Evolutionary conservation across 2,888 invertebrate genomes (phyloP), one percentile per base, ranked within the genome.

Genomic region (Thymelicus sylvestris): DNA sequence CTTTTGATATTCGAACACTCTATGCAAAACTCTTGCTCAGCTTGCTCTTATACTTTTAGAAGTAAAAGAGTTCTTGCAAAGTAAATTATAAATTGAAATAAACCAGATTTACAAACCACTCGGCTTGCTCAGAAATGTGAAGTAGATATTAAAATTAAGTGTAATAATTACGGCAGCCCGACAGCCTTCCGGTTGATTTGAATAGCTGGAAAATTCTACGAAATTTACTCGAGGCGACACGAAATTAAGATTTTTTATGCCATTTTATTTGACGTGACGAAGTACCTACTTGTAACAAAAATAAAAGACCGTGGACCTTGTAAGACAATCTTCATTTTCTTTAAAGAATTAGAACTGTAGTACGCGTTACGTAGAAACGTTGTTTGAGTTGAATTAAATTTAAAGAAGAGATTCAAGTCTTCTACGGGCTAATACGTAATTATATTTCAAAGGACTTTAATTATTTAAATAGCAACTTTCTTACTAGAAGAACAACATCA

Each of bases 121-220:
- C 64, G 50, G 44, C 69, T 52, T 60, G 50, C 65, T 60, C 60
- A 70, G 65, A 70, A 70, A 70, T 55, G 31, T 70, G 44, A 48
- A 70, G 65, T 60, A 64, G 65, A 41, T 65, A 70, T 65, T 70
- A 70, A 65, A 70, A 52, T 62, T 70, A 70, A 70, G 65, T 65
- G 65, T 60, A 65, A 70, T 70, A 70, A 70, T 70, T 70, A 70
- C 70, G 59, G 65, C 39, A 59, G 44, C 65, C 19, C 50, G 52
- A 59, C 60, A 50, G 70, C 70, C 65, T 64, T 41, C 60, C 70
- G 65, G 65, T 65, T 24, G 55, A 65, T 65, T 67, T 65, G 70
- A 70, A 65, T 41, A 65, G 65, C 65, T 65, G 65, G 55, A 57
- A 57, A 69, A 59, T 69, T 63, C 48, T 48, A 69, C 64, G 52